Percentiles rank a stretch among this genome's conserved stretches.
These are phyloP conservation scores for Poeciliopsis gracilis DNA, from an alignment of 2,797 vertebrate species.

Conservation along the genomic window DNA sequence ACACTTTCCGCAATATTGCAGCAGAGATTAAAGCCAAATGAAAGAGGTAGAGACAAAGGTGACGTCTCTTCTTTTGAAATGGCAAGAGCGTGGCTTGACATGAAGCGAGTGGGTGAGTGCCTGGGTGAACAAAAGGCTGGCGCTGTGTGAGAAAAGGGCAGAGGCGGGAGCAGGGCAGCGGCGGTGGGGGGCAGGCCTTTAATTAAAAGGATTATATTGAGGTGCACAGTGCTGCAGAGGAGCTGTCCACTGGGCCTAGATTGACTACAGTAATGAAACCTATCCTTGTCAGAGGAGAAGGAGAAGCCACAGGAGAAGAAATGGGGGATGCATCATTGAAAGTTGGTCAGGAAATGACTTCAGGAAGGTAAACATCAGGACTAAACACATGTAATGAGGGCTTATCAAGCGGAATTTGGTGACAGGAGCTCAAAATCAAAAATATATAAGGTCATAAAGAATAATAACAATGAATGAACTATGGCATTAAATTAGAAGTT, in stretches of 20 bases:
- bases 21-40: conserved; percentile 82
- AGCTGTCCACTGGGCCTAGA: conserved; percentile 80
- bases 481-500: conserved; percentile 73
- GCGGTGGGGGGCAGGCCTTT: conserved; percentile 78
- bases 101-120: conserved; percentile 81
- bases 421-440: conserved; percentile 52
- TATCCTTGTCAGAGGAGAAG: conserved; percentile 68
- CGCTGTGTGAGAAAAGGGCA: conserved; percentile 74
- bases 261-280: conserved; percentile 86
- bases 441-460: conserved; percentile 76
- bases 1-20: conserved; percentile 76
- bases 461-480: conserved; percentile 75
- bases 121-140: conserved; percentile 82
- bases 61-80: conserved; percentile 83
- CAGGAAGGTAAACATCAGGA: conserved; percentile 56
- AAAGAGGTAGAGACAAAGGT: conserved; percentile 84
- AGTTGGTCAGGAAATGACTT: conserved; percentile 37
- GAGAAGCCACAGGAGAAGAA: conserved; percentile 45
- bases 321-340: conserved; percentile 21
- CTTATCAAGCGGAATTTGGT: conserved; percentile 48
- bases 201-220: conserved; percentile 89
- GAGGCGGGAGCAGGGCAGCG: conserved; percentile 70
- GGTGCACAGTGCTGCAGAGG: conserved; percentile 78
- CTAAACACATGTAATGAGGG: conserved; percentile 52
- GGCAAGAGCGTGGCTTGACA: conserved; percentile 81